phyloP scores from a whole-genome alignment of 2,113 vertebrate genomes.

The Gallinago undulata region DNA sequence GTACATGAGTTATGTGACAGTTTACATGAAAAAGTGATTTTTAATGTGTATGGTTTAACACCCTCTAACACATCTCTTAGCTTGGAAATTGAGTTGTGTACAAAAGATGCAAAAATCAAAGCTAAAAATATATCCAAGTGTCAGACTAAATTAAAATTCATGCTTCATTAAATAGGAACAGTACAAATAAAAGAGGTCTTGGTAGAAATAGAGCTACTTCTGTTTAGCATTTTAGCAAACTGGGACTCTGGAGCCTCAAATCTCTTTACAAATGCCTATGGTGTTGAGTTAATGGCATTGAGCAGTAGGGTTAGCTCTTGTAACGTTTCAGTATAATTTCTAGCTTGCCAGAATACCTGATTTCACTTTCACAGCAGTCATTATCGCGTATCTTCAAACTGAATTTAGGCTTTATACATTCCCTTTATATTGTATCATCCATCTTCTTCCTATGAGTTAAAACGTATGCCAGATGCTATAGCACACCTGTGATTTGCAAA shows the following conservation, averaged over 20 bases:
- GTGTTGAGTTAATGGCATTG: not conserved
- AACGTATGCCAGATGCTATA: not conserved
- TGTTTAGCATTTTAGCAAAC: not conserved
- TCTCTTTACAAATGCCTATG: not conserved
- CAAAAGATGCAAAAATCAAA: not conserved
- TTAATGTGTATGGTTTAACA: not conserved
- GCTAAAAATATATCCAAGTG: slow-evolving; percentile 20
- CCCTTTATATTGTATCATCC: not conserved
- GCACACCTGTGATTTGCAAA: not conserved
- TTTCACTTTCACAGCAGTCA: not conserved
- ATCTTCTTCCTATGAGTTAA: not conserved
- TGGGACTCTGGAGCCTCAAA: not conserved
- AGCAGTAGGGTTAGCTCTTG: not conserved
- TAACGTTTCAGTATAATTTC: not conserved
- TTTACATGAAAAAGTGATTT: not conserved
- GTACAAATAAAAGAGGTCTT: not conserved
- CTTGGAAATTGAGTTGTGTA: not conserved
- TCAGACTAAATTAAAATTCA: slow-evolving; percentile 45
- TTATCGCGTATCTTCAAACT: not conserved
- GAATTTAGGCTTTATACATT: not conserved
- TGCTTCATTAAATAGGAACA: not conserved
- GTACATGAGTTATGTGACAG: not conserved
- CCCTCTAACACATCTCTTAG: not conserved
- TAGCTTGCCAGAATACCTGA: not conserved
- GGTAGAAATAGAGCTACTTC: not conserved